Conservation (phyloP, 2,113 vertebrate species). For the Poecile atricapillus region DNA sequence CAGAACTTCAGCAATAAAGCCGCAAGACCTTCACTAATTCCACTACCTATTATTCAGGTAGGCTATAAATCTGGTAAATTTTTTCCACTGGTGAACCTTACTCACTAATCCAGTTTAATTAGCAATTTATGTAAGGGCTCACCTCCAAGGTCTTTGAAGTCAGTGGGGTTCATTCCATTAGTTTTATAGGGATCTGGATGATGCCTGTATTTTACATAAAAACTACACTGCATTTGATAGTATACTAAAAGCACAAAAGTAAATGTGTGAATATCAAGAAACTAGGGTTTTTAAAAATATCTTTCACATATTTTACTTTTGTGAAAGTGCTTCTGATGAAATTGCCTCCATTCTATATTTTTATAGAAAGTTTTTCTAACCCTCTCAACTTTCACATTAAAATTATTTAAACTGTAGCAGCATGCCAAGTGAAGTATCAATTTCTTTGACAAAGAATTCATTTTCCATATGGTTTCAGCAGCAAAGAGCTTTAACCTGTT, state of each 20-base stretch:
- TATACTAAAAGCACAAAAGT: neutral
- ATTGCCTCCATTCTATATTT: neutral
- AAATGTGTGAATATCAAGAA: neutral
- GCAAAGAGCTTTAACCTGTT: constrained; percentile 17
- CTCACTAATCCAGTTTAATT: constrained; percentile 21
- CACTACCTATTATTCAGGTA: neutral
- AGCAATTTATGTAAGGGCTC: neutral
- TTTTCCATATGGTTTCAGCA: constrained; percentile 47
- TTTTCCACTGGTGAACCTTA: neutral
- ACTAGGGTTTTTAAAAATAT: neutral
- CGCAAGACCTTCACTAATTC: neutral
- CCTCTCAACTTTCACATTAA: neutral
- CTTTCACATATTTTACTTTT: neutral
- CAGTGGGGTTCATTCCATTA: neutral
- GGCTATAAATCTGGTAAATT: neutral
- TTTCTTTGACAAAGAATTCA: constrained; percentile 2
- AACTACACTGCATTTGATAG: neutral
- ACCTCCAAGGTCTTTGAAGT: constrained; percentile 22
- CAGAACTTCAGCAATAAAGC: neutral
- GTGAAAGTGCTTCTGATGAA: neutral
- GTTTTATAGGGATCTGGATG: neutral
- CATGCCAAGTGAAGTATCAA: neutral
- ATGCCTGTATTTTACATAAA: neutral
- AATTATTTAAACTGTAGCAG: neutral
- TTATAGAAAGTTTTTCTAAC: neutral